Evolutionary conservation across 2,113 vertebrate species (phyloP), one percentile per base, ranked within the genome.

Genomic region (Ophiodon elongatus): DNA sequence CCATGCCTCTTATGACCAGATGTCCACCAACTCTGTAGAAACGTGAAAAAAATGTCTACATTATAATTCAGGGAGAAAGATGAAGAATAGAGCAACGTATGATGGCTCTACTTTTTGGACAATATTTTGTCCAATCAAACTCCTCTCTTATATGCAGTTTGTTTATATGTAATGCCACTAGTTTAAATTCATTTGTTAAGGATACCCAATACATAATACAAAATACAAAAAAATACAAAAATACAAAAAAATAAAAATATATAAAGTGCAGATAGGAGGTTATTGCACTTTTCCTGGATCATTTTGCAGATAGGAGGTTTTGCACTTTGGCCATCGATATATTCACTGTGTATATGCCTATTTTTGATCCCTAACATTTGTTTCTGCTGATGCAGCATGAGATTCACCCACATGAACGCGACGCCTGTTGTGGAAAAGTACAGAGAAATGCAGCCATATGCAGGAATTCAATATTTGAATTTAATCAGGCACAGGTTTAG

Each of bases 1-100:
- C 60, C 41, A 14, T 23, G 33, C 47, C 29, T 81, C 19, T 82
- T 85, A 90, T n/a, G 23, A 73, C 85, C 93, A 92, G 90, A 94
- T 91, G 91, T 89, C 91, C 19, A 81, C 52, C 47, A 69, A 86
- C 63, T 81, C 47, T 70, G 31, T 31, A 4, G n/a, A 57, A 70
- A 80, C 29, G 27, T 69, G 59, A 76, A 68, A 59, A n/a, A 31
- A n/a, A 64, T 70, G 8, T 29, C 41, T 47, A 0, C 4, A 43
- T n/a, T 43, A 60, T 23, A 7, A 59, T 0, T 4, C 10, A 25
- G 6, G 6, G 29, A 82, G 41, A 21, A 75, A 78, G 17, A 54
- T n/a, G 37, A 64, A 74, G 50, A 43, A 2, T 31, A 17, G 10
- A 60, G 10, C 7, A 33, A 73, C 50, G 31, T 64, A 45, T 39